Conservation (phyloP, 2,797 vertebrate species). For the Spondyliosoma cantharus region DNA sequence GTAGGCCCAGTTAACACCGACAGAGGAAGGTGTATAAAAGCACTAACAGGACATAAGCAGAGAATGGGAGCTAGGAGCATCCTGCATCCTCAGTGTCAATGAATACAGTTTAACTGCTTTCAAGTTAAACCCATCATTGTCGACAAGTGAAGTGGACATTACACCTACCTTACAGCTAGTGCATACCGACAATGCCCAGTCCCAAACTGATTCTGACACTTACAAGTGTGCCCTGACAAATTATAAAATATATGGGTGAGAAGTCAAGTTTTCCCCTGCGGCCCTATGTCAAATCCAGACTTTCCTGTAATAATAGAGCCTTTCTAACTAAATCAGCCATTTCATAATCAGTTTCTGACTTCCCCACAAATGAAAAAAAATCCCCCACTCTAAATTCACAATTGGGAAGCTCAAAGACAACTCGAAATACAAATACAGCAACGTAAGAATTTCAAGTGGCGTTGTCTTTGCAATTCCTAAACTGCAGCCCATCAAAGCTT, state of each 20-base stretch:
- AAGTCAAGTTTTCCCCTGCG: not conserved
- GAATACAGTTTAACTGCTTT: conserved; percentile 18
- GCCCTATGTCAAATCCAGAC: conserved; percentile 11
- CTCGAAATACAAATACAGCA: not conserved
- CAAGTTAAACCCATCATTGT: not conserved
- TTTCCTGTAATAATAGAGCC: not conserved
- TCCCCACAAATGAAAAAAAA: not conserved
- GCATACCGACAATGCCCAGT: not conserved
- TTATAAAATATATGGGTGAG: not conserved
- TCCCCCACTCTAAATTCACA: not conserved
- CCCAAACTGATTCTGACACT: not conserved
- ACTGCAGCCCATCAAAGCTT: not conserved
- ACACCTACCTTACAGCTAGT: not conserved
- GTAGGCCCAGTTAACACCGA: conserved; percentile 37
- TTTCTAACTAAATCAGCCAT: not conserved
- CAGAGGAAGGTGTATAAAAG: conserved; percentile 38
- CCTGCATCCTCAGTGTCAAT: not conserved
- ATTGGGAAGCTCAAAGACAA: not conserved
- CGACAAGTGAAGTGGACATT: not conserved
- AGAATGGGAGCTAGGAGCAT: conserved; percentile 15
- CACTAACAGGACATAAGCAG: conserved; percentile 24
- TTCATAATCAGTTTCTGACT: not conserved
- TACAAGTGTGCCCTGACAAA: not conserved
- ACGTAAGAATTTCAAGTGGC: not conserved
- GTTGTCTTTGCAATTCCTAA: not conserved